Evolutionary conservation across 2,888 invertebrate genomes (phyloP), one percentile per base, ranked within the genome.

Genomic region (Suillia variegata): DNA sequence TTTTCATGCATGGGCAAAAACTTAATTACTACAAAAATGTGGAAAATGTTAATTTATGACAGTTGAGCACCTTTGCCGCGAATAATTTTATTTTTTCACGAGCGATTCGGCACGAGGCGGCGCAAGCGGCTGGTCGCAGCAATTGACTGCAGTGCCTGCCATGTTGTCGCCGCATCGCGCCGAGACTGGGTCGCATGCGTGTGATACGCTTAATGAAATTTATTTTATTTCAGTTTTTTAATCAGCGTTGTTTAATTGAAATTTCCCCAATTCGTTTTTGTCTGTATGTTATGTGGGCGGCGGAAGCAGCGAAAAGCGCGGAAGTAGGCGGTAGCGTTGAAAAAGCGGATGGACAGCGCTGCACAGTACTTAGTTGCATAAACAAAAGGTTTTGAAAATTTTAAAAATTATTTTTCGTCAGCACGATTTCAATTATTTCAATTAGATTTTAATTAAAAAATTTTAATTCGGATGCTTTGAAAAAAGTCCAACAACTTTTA

Each of bases 11-110:
- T 49, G 38, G 38, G 63, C 61, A 54, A 63, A 66, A 70, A 70
- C 67, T 67, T 67, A 70, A 71, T 68, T 70, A 74, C 63, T 56
- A 54, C 47, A 57, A 52, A 58, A 45, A 42, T 15, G 15, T n/a
- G n/a, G 20, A 38, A 62, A 66, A 69, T 66, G 66, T 69, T 74
- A 75, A 77, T 76, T 73, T 74, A 73, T 76, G 69, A 65, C 70
- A 69, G 66, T 61, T 24, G 53, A 33, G 54, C 48, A 59, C 52
- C 58, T 48, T 50, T 47, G 34, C 51, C 48, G n/a, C 18, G 31
- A 17, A 50, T 15, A 50, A 8, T 26, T 31, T 22, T 3, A n/a
- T n/a, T n/a, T 17, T n/a, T 1, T 24, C 26, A 61, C 24, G 10
- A 10, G 21, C 54, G 51, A 12, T 31, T 15, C 10, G 12, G 34